Evolutionary conservation across 2,888 invertebrate species (phyloP).

Genomic region (Tubulanus polymorphus): DNA sequence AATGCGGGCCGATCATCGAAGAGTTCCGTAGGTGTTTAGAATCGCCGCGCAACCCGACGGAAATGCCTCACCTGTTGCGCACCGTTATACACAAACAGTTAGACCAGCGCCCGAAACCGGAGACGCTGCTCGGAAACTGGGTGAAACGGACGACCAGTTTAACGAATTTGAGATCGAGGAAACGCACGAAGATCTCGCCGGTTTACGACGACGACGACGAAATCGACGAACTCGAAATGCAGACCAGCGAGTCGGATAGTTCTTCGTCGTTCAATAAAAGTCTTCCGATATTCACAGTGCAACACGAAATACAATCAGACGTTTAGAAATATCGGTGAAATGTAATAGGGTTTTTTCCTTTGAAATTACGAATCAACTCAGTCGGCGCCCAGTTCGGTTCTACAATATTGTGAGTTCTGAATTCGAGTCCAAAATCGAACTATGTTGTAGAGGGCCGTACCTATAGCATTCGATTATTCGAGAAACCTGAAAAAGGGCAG

Average conservation of each 20-base stretch:
- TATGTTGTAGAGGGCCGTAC: too few relatives aligned
- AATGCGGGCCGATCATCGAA: constrained; percentile 39
- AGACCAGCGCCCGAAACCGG: constrained; percentile 40
- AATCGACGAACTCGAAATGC: constrained; percentile 23
- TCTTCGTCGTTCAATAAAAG: too few relatives aligned
- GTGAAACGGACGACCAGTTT: constrained; percentile 34
- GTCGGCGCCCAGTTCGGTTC: too few relatives aligned
- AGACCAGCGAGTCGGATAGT: too few relatives aligned
- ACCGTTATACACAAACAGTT: constrained; percentile 23
- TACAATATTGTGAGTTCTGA: too few relatives aligned
- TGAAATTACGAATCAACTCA: too few relatives aligned
- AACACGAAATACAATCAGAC: too few relatives aligned
- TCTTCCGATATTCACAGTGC: background rate
- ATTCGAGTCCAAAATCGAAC: too few relatives aligned
- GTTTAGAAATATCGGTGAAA: too few relatives aligned
- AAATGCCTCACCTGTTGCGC: constrained; percentile 37
- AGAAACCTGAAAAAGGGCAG: too few relatives aligned
- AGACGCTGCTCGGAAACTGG: constrained; percentile 39
- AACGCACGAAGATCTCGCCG: constrained; percentile 24
- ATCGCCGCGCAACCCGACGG: constrained; percentile 28
- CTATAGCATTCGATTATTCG: too few relatives aligned
- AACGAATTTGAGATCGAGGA: constrained; percentile 30
- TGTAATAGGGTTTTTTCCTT: too few relatives aligned
- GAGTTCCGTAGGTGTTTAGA: constrained; percentile 35
- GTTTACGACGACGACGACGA: constrained; percentile 9